These are phyloP conservation scores for Holacanthus passer DNA, from an alignment of 2,113 vertebrate genomes.

Conservation along the genomic window DNA sequence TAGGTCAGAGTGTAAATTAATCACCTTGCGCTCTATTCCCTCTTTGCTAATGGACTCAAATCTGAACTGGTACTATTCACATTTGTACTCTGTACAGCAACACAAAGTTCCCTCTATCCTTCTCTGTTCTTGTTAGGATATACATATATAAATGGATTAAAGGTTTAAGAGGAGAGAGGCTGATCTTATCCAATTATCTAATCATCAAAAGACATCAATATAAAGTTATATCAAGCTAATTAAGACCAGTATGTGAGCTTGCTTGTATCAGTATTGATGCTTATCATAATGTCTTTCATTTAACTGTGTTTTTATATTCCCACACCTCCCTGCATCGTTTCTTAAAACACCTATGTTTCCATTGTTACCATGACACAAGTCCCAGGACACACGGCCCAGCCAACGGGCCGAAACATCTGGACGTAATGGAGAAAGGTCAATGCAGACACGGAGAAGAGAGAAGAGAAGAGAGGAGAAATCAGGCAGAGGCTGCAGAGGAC, in stretches of 20 bases:
- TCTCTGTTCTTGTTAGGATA: constrained; percentile 13
- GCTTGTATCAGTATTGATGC: constrained; percentile 20
- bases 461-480: constrained; percentile 33
- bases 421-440: constrained; percentile 71
- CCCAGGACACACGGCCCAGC: constrained; percentile 58
- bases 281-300: constrained; percentile 37
- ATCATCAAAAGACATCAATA: constrained; percentile 7
- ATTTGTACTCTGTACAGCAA: constrained; percentile 29
- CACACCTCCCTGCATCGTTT: constrained; percentile 25
- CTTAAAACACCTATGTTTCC: constrained; percentile 64
- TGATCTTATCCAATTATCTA: background rate
- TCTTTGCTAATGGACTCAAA: constrained; percentile 22
- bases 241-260: background rate
- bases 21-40: constrained; percentile 4
- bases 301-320: constrained; percentile 54
- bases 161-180: background rate
- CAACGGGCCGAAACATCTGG: constrained; percentile 80
- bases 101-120: constrained; percentile 18
- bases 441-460: constrained; percentile 46
- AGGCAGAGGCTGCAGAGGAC: constrained; percentile 19
- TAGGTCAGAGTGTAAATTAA: constrained; percentile 15
- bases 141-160: constrained; percentile 15
- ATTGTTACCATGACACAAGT: constrained; percentile 73
- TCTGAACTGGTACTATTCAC: constrained; percentile 4
- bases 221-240: background rate